A percentile compares a stretch with the other conserved stretches of the same genome.
Conservation (phyloP, 2,797 vertebrate species). For the Cyclura pinguis region DNA sequence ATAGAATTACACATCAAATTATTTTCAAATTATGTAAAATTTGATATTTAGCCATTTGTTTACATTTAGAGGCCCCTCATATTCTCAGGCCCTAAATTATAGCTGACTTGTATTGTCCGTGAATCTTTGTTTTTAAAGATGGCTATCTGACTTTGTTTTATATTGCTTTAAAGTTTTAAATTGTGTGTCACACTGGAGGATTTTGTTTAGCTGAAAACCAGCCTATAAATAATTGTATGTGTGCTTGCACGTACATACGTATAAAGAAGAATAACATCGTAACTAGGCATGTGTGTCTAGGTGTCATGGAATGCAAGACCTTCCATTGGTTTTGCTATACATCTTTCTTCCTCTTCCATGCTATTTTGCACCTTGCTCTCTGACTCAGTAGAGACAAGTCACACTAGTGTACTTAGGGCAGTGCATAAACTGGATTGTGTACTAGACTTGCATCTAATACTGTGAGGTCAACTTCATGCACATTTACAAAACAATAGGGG, state of each 20-base stretch:
- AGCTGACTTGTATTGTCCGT: neutral
- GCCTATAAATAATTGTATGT: neutral
- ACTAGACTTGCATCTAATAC: neutral
- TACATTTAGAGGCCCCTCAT: no score
- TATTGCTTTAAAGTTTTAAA: neutral
- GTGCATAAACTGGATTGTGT: neutral
- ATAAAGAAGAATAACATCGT: neutral
- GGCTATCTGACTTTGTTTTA: neutral
- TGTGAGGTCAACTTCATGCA: neutral
- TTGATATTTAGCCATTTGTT: no score
- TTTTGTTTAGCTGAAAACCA: neutral
- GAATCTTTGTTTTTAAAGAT: neutral
- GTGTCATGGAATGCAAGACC: neutral
- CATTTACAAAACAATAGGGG: neutral
- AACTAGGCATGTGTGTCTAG: neutral
- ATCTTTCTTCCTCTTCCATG: neutral
- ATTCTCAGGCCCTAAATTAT: no score
- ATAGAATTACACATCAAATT: no score
- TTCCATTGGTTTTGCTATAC: neutral
- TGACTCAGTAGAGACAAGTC: neutral
- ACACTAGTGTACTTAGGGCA: neutral
- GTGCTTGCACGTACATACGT: neutral
- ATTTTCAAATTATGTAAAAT: no score
- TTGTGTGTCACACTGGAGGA: neutral
- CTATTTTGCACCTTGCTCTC: neutral